phyloP scores from a whole-genome alignment of 2,113 vertebrate genomes.

The Phaethornis superciliosus region DNA sequence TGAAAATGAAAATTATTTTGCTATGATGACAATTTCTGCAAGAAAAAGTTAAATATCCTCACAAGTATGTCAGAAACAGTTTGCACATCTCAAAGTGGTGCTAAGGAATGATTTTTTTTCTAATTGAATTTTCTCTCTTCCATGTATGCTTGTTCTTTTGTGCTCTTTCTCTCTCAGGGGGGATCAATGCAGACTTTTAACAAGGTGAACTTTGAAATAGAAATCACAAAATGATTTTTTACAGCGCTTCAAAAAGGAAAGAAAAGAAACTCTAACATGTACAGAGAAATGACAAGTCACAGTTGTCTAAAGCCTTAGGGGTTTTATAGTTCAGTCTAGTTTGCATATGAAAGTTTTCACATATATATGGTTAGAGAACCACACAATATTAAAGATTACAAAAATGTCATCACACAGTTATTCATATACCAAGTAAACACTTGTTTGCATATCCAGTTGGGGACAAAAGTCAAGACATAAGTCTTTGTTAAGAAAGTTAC shows the following conservation, averaged over 20 bases:
- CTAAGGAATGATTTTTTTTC: conserved; percentile 4
- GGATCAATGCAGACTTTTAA: conserved; percentile 31
- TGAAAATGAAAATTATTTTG: not conserved
- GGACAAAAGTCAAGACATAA: not conserved
- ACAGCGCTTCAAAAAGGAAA: not conserved
- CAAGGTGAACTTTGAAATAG: conserved; percentile 11
- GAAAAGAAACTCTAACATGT: not conserved
- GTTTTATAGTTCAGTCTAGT: not conserved
- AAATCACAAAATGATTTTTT: conserved; percentile 21
- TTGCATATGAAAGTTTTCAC: not conserved
- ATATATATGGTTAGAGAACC: not conserved
- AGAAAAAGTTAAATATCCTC: not conserved
- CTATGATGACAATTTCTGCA: not conserved
- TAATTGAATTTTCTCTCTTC: conserved; percentile 24
- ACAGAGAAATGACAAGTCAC: not conserved
- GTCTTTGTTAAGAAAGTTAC: not conserved
- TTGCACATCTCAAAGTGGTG: not conserved
- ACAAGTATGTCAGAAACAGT: not conserved
- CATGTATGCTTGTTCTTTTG: not conserved
- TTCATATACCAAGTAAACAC: not conserved
- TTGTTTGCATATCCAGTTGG: not conserved
- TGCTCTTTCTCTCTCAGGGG: not conserved
- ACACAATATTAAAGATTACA: not conserved
- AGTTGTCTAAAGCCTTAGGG: not conserved
- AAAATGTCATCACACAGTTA: not conserved